A percentile compares a stretch with the other conserved stretches of the same genome.
Conservation (phyloP, 2,113 vertebrate species). For the Tyto alba region DNA sequence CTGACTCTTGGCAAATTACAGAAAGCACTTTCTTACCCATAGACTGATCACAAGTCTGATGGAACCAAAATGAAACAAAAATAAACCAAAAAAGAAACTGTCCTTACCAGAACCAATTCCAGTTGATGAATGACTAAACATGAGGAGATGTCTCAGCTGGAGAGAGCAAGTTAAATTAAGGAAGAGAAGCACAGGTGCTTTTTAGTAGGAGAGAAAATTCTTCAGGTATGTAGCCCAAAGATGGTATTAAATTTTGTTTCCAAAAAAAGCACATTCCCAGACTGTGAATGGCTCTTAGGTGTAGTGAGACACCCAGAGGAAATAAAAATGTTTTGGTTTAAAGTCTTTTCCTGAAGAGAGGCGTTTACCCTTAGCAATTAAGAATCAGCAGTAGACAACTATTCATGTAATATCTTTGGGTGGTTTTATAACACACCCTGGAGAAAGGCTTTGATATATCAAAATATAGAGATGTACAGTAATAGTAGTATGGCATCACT, state of each 20-base stretch:
- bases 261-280: constrained; percentile 22
- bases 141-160: background rate
- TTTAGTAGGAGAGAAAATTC: background rate
- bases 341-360: constrained; percentile 32
- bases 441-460: background rate
- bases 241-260: constrained; percentile 14
- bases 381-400: background rate
- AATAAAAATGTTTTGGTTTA: constrained; percentile 29
- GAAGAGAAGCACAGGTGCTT: background rate
- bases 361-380: constrained; percentile 15
- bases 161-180: background rate
- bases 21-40: background rate
- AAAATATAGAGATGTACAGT: background rate
- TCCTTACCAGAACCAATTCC: background rate
- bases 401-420: background rate
- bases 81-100: background rate
- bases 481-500: background rate
- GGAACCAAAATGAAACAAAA: background rate
- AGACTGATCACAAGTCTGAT: background rate
- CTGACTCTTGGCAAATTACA: background rate
- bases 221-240: background rate
- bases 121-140: background rate
- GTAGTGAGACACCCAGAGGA: background rate
- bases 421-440: background rate
- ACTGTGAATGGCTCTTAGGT: constrained; percentile 26